Base-by-base conservation (phyloP, 2,888 invertebrate genomes). In the Argyresthia goedartella region DNA sequence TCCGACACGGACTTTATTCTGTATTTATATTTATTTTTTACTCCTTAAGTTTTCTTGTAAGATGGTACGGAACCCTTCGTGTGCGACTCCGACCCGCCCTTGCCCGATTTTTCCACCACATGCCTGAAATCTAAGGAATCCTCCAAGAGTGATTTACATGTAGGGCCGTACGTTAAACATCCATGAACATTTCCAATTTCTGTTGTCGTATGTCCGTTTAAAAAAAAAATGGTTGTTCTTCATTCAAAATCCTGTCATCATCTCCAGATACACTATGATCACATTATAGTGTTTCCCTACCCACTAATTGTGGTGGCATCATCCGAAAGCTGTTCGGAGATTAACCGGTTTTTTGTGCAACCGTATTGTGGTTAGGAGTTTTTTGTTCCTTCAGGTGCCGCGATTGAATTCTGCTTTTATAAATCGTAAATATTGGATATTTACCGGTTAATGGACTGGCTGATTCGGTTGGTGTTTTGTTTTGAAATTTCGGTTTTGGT, bases 321-420 rank as follows among this genome's bases (percentile, higher is more conserved):
- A 54, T 51, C 57, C 57, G 59, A 61, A 62, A 59, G 59, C 46
- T 43, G 55, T 55, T 48, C 50, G n/a, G 11, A 33, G 56, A 58
- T 52, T 52, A 51, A 44, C 44, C 53, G 47, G 50, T 59, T 60
- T 60, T 60, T 60, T 60, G 43, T 48, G 50, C 51, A 52, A 52
- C 49, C 14, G 54, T 53, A 50, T 57, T 64, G 64, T 57, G 64
- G 66, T 63, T 53, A 54, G 53, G 49, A 57, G 53, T 61, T 72
- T 72, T 71, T 71, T 71, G 59, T 62, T 52, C 45, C 53, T 56
- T 63, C 73, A 67, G 68, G 64, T 71, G 72, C 58, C 64, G 55
- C 66, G 67, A 69, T 70, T 67, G 66, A 64, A 63, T 64, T 62
- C 59, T 54, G 60, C 60, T 66, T 60, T 41, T 50, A 41, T 41